phyloP scores from a whole-genome alignment of 1,140 invertebrate species.

The Neodiprion lecontei region DNA sequence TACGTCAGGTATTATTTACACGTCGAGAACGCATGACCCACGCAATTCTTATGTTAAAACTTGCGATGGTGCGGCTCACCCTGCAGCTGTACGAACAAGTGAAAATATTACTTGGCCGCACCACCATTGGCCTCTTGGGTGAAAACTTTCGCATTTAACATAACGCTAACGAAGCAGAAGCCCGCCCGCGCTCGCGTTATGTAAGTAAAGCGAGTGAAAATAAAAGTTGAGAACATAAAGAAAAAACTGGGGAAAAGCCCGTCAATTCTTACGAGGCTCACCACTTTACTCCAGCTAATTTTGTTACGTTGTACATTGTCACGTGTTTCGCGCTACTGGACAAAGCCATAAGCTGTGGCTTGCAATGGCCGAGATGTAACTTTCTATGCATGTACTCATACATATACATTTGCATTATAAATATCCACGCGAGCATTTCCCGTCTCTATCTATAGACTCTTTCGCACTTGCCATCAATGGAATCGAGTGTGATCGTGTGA shows the following conservation, averaged over 20 bases:
- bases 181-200: not conserved
- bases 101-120: not conserved
- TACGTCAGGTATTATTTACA: not conserved
- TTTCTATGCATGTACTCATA: not conserved
- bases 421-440: not conserved
- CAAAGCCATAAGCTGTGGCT: not conserved
- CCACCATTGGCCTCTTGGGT: not conserved
- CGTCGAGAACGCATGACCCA: not conserved
- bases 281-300: not conserved
- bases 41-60: not conserved
- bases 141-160: constrained; percentile 3
- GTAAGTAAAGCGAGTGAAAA: not conserved
- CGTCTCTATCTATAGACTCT: not conserved
- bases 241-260: not conserved
- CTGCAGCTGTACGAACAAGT: not conserved
- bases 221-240: not conserved
- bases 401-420: constrained; percentile 6
- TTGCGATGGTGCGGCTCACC: not conserved
- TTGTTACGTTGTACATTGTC: not conserved
- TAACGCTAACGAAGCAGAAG: not conserved
- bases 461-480: not conserved
- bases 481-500: not conserved
- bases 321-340: not conserved
- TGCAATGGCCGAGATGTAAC: not conserved
- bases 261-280: not conserved